phyloP scores from a whole-genome alignment of 2,113 vertebrate genomes.

The Calyptomena viridis region DNA sequence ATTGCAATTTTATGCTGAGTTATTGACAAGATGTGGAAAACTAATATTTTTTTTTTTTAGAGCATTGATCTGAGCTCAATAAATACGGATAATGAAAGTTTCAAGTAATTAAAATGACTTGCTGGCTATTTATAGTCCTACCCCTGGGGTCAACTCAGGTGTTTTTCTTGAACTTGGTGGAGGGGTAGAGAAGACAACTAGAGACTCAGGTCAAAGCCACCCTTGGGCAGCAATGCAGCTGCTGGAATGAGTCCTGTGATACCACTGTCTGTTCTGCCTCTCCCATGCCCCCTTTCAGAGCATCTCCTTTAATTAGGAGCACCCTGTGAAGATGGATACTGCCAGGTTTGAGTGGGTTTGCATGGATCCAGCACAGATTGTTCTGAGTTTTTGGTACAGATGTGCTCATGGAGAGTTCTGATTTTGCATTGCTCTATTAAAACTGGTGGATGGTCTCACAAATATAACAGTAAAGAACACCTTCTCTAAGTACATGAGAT shows the following conservation, averaged over 20 bases:
- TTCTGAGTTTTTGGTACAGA: background rate
- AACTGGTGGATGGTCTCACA: background rate
- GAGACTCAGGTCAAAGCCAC: background rate
- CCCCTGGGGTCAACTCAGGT: background rate
- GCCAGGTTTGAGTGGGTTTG: background rate
- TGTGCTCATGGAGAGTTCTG: background rate
- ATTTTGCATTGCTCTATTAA: background rate
- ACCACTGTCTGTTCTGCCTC: background rate
- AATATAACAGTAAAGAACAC: background rate
- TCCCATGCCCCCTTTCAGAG: background rate
- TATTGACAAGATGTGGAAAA: background rate
- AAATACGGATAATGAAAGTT: background rate
- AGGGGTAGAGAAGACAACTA: background rate
- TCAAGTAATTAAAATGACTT: background rate
- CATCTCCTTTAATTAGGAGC: background rate
- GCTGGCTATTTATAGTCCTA: background rate
- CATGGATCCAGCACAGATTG: background rate
- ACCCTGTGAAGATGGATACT: rapidly evolving
- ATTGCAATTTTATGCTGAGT: background rate
- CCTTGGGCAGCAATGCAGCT: background rate
- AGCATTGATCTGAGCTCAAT: background rate
- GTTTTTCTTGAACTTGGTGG: background rate
- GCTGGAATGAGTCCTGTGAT: background rate
- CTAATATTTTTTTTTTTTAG: background rate
- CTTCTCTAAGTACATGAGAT: background rate